Percentiles rank a stretch among this genome's conserved stretches.
These are phyloP conservation scores for Diachasmimorpha longicaudata DNA, from an alignment of 1,140 invertebrate species.

Conservation along the genomic window DNA sequence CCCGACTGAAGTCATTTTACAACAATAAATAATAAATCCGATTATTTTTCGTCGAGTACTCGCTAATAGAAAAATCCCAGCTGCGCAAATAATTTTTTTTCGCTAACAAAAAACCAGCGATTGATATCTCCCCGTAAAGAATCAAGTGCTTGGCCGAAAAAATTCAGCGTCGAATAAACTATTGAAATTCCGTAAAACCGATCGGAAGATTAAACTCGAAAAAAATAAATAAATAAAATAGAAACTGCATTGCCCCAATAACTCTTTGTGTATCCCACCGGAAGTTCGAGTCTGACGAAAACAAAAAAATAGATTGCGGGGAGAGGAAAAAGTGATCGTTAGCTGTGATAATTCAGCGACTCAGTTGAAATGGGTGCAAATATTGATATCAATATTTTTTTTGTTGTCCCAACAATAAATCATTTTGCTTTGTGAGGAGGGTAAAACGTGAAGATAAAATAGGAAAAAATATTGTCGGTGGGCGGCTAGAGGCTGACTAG, in stretches of 20 bases:
- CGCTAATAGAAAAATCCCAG: neutral
- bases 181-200: neutral
- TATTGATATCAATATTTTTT: neutral
- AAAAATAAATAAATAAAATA: neutral
- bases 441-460: neutral
- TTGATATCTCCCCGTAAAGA: neutral
- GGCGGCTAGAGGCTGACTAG: neutral
- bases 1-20: neutral
- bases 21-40: neutral
- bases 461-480: neutral
- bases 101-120: neutral
- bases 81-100: neutral
- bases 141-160: neutral
- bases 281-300: neutral
- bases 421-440: neutral
- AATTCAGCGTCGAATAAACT: neutral
- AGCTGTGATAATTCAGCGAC: conserved; percentile 1
- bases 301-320: neutral
- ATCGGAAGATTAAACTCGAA: neutral
- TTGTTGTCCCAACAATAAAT: conserved; percentile 1
- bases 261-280: neutral
- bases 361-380: neutral
- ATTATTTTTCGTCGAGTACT: neutral
- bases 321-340: neutral
- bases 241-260: neutral